Conservation (phyloP, 2,113 vertebrate species). For the Arvicanthis niloticus region DNA sequence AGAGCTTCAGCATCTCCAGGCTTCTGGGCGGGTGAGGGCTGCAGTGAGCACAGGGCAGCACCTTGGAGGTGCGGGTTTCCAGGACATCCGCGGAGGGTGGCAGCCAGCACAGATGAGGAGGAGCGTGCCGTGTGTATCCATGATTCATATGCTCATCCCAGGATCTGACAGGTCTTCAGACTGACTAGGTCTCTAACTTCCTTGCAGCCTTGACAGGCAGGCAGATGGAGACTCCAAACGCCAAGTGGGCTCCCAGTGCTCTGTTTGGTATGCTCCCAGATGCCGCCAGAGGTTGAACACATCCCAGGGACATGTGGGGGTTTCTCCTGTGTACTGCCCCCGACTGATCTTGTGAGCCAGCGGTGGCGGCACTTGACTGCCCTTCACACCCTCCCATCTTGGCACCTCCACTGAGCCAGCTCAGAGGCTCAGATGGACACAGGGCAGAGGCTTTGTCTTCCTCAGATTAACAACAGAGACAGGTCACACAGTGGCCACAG, state of each 20-base stretch:
- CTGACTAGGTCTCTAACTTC: background rate
- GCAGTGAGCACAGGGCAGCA: conserved; percentile 10
- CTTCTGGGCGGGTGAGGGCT: conserved; percentile 53
- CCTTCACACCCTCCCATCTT: background rate
- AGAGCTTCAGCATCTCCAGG: conserved; percentile 58
- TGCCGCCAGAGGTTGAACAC: background rate
- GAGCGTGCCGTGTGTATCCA: background rate
- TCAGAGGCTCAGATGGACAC: background rate
- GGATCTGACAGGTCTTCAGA: background rate
- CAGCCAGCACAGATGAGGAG: rapidly evolving
- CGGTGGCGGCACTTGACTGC: background rate
- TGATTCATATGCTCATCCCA: background rate
- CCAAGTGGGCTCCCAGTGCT: background rate
- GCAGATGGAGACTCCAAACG: background rate
- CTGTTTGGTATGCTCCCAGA: background rate
- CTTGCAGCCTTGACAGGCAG: background rate
- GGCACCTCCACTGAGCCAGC: background rate
- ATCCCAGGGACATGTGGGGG: background rate
- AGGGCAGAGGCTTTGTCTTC: background rate
- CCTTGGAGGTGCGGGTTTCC: background rate
- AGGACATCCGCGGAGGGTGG: rapidly evolving
- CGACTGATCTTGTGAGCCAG: too few relatives aligned
- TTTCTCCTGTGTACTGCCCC: background rate
- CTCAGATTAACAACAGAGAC: background rate
- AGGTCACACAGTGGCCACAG: background rate